Conservation (phyloP, 2,888 invertebrate species). For the Hypolimnas misippus region DNA sequence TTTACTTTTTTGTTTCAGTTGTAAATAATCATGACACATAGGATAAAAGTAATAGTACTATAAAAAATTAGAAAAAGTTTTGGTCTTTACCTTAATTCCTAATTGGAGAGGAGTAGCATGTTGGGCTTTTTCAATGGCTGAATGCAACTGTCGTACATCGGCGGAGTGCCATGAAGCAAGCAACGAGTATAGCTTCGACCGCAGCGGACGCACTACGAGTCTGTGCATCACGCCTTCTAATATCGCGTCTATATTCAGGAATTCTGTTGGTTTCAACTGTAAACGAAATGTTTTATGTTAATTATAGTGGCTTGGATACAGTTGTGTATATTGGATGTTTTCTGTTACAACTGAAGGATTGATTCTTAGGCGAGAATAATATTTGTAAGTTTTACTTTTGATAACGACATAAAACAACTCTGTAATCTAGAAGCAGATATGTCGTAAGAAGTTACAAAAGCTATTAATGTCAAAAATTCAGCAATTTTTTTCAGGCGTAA, state of each 20-base stretch:
- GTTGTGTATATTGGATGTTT: background rate
- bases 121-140: conserved; percentile 88
- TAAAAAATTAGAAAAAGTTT: no score
- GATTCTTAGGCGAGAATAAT: no score
- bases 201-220: conserved; percentile 93
- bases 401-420: no score
- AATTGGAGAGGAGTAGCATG: conserved; percentile 87
- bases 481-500: no score
- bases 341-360: no score
- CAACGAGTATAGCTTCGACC: conserved; percentile 91
- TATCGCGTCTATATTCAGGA: conserved; percentile 97
- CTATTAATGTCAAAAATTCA: no score
- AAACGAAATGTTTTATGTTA: conserved; percentile 29
- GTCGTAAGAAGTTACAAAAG: no score
- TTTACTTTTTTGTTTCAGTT: no score
- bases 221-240: conserved; percentile 97
- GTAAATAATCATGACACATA: no score
- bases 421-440: no score
- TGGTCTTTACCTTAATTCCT: conserved; percentile 88
- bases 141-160: conserved; percentile 89
- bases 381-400: no score
- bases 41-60: background rate
- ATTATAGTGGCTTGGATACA: no score
- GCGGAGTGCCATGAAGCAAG: conserved; percentile 95
- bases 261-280: conserved; percentile 93